These are phyloP conservation scores for Mantis religiosa DNA, from an alignment of 2,888 invertebrate species.

Conservation along the genomic window DNA sequence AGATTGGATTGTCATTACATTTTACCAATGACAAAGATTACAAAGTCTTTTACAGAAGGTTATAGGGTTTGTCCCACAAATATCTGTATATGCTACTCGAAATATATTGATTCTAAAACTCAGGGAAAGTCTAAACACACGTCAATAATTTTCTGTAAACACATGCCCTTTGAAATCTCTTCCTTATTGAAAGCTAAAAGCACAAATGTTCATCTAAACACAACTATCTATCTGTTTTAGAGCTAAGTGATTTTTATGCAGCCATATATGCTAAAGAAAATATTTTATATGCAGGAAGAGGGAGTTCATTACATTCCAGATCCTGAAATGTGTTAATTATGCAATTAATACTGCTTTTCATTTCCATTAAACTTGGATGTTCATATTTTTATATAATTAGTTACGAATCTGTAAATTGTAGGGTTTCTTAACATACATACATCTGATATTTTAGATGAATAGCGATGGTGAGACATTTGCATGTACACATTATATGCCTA, in stretches of 20 bases:
- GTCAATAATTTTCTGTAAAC: background rate
- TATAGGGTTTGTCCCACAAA: background rate
- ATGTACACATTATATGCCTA: no score
- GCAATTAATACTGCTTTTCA: background rate
- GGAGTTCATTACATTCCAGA: background rate
- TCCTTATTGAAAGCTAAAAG: background rate
- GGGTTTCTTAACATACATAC: no score
- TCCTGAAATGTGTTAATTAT: background rate
- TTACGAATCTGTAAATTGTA: no score
- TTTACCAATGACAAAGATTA: background rate
- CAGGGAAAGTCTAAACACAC: background rate
- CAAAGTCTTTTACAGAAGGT: background rate
- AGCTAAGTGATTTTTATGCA: background rate
- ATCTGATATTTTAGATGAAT: no score
- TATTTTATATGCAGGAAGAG: background rate
- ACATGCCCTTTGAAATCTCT: background rate
- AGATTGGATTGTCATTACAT: background rate
- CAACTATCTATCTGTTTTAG: background rate
- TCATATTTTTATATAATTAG: no score
- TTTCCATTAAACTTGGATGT: no score
- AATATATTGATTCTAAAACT: background rate
- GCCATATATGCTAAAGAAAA: background rate
- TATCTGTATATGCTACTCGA: background rate
- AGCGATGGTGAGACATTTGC: no score
- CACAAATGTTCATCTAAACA: background rate